Evolutionary conservation across 2,113 vertebrate species (phyloP).

Genomic region (Hypomesus transpacificus): DNA sequence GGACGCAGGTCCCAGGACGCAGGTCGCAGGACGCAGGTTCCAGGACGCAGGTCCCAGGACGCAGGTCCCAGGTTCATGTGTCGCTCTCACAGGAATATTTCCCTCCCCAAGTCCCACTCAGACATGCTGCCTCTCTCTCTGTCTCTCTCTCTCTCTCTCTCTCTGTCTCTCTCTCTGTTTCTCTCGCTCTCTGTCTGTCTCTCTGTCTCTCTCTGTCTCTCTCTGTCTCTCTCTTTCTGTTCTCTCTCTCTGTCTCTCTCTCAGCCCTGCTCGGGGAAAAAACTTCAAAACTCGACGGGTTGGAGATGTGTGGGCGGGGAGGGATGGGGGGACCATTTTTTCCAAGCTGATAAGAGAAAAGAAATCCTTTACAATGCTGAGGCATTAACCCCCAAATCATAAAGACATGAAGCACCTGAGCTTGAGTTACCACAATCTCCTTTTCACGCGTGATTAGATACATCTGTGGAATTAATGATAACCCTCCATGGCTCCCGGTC

Average conservation of each 20-base stretch:
- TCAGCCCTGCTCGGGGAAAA: constrained; percentile 14
- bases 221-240: too few relatives aligned
- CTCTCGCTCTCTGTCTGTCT: too few relatives aligned
- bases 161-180: too few relatives aligned
- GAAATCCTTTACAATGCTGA: constrained; percentile 18
- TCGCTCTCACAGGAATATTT: constrained; percentile 4
- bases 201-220: too few relatives aligned
- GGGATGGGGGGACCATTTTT: constrained; percentile 8
- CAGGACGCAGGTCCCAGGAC: too few relatives aligned
- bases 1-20: too few relatives aligned
- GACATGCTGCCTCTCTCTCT: not conserved
- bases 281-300: constrained; percentile 32
- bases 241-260: too few relatives aligned
- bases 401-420: not conserved
- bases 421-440: not conserved
- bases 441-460: not conserved
- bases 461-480: not conserved
- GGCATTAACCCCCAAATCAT: constrained; percentile 5
- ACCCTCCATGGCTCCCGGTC: not conserved
- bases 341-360: constrained; percentile 1
- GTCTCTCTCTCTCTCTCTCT: too few relatives aligned
- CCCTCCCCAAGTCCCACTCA: too few relatives aligned
- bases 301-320: not conserved
- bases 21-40: too few relatives aligned
- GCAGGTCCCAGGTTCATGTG: too few relatives aligned